These are phyloP conservation scores for Invenusta paracnida DNA, from an alignment of 2,888 invertebrate genomes.

Conservation along the genomic window DNA sequence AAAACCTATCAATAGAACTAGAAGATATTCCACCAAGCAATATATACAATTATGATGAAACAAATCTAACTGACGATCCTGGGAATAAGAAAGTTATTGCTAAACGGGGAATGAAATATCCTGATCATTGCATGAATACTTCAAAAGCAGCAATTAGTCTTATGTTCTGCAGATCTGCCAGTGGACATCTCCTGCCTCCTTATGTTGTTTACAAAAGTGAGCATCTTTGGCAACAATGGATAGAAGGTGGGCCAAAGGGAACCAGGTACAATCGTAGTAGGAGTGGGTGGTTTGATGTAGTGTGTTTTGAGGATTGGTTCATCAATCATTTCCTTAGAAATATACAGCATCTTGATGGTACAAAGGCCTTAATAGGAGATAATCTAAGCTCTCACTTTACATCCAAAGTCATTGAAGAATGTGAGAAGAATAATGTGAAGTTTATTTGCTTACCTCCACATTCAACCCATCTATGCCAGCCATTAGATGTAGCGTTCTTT, in stretches of 20 bases:
- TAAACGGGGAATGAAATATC: slow-evolving; percentile 52
- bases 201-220: slow-evolving; percentile 61
- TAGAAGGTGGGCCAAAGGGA: slow-evolving; percentile 54
- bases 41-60: slow-evolving; percentile 20
- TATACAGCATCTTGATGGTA: slow-evolving; percentile 49
- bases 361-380: slow-evolving; percentile 57
- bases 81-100: slow-evolving; percentile 9
- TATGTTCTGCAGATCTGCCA: slow-evolving; percentile 58
- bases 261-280: slow-evolving; percentile 56
- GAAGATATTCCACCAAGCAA: not conserved
- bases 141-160: slow-evolving; percentile 52
- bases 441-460: slow-evolving; percentile 56
- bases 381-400: slow-evolving; percentile 50
- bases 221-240: slow-evolving; percentile 59
- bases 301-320: slow-evolving; percentile 54
- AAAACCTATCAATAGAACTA: not conserved
- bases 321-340: slow-evolving; percentile 48
- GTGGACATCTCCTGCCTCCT: slow-evolving; percentile 55
- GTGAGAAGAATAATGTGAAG: slow-evolving; percentile 54
- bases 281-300: slow-evolving; percentile 54
- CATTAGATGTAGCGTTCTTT: slow-evolving; percentile 55
- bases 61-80: slow-evolving; percentile 14
- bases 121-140: slow-evolving; percentile 53
- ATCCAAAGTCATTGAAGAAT: slow-evolving; percentile 52
- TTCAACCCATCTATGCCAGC: slow-evolving; percentile 54